Percentiles rank a stretch among this genome's conserved stretches.
Conservation (phyloP, 2,113 vertebrate species). For the Arvicanthis niloticus region DNA sequence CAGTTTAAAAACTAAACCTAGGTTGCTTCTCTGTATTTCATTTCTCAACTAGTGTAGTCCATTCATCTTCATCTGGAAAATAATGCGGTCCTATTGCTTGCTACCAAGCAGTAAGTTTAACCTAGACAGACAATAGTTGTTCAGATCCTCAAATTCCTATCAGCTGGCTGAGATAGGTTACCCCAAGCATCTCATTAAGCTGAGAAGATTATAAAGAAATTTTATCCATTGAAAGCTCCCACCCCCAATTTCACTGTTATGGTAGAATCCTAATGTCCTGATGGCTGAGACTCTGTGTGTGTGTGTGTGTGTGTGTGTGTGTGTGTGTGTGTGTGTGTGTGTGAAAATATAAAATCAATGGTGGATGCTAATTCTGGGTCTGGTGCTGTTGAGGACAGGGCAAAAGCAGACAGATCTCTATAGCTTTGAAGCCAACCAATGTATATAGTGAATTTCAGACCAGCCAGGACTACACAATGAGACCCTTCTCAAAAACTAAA, state of each 20-base stretch:
- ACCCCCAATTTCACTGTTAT: neutral
- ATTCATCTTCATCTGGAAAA: neutral
- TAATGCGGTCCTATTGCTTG: neutral
- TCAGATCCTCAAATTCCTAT: neutral
- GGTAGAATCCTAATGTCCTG: neutral
- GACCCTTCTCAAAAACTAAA: neutral
- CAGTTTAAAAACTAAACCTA: neutral
- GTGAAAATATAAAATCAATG: neutral
- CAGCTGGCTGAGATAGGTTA: neutral
- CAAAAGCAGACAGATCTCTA: neutral
- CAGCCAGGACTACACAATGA: neutral
- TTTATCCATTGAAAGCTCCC: neutral
- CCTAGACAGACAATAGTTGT: neutral
- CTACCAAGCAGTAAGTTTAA: neutral
- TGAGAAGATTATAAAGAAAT: neutral
- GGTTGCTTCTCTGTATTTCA: neutral
- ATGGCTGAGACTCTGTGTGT: neutral
- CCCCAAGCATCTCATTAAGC: neutral
- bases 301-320: neutral
- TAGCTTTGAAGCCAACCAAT: neutral
- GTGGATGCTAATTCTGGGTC: neutral
- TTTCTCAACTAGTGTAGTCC: neutral
- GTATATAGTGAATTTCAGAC: neutral
- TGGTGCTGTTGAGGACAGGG: neutral
- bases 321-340: neutral